Percentiles rank a stretch among this genome's conserved stretches.
Conservation (phyloP, 2,888 invertebrate genomes). For the Hemistola chrysoprasaria region DNA sequence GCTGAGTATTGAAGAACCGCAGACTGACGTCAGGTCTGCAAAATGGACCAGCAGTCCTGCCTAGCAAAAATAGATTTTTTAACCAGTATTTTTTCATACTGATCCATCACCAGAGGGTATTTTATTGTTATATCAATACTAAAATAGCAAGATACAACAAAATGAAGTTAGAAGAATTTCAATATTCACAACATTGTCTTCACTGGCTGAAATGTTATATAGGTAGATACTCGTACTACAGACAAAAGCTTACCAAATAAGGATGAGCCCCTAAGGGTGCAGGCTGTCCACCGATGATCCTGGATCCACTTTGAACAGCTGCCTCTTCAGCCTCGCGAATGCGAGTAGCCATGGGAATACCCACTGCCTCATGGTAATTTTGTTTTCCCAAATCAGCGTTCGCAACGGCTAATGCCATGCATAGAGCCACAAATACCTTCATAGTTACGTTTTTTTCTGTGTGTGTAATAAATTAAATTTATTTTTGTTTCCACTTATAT, state of each 20-base stretch:
- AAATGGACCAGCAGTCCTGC: slow-evolving; percentile 33
- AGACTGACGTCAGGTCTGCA: slow-evolving; percentile 27
- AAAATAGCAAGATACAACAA: no score
- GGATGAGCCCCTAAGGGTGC: slow-evolving; percentile 16
- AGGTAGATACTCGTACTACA: no score
- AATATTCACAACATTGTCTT: no score
- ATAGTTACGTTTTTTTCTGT: not conserved
- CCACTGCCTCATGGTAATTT: slow-evolving; percentile 4
- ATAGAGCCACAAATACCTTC: slow-evolving; percentile 1
- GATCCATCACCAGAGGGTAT: no score
- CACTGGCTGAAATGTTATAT: no score
- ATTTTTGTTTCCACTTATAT: no score
- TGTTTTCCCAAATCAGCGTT: not conserved
- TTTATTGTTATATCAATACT: no score
- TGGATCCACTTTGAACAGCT: slow-evolving; percentile 1
- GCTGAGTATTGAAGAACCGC: slow-evolving; percentile 33
- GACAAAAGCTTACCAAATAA: slow-evolving; percentile 3
- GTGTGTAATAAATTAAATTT: no score
- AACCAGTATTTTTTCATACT: no score
- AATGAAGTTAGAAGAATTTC: no score
- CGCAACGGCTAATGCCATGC: not conserved
- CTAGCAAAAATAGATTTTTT: slow-evolving; percentile 17
- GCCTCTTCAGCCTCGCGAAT: slow-evolving; percentile 1
- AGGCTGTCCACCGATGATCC: slow-evolving; percentile 12
- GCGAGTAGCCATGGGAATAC: slow-evolving; percentile 6